phyloP scores from a whole-genome alignment of 2,888 invertebrate species.

The Archips crataeganus region DNA sequence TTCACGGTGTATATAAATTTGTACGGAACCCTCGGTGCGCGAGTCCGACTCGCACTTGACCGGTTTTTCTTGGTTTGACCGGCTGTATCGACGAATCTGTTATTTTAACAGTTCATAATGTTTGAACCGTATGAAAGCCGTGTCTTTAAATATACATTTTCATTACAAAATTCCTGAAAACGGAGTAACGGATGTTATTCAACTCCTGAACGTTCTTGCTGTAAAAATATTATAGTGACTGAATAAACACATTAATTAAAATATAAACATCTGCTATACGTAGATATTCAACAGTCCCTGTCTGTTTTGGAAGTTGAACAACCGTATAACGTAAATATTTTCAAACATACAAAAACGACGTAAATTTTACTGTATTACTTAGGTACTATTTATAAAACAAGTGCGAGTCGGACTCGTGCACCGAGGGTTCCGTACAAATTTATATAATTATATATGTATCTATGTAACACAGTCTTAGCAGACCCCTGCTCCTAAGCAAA shows the following conservation, averaged over 20 bases:
- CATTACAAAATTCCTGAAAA: neutral
- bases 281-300: constrained; percentile 8
- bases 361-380: too few relatives aligned
- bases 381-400: too few relatives aligned
- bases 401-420: too few relatives aligned
- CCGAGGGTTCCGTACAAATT: too few relatives aligned
- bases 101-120: neutral
- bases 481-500: too few relatives aligned
- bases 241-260: constrained; percentile 40
- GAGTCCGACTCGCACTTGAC: too few relatives aligned
- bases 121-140: neutral
- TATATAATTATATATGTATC: too few relatives aligned
- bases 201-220: constrained; percentile 14
- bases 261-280: constrained; percentile 32
- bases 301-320: constrained; percentile 27
- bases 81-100: neutral
- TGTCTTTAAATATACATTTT: neutral
- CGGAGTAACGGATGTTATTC: constrained; percentile 24
- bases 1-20: too few relatives aligned
- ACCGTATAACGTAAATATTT: constrained; percentile 28
- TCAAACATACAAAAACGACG: neutral
- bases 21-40: too few relatives aligned
- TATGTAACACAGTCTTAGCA: too few relatives aligned
- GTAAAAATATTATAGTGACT: constrained; percentile 32
- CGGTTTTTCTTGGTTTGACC: too few relatives aligned